A percentile compares a stretch with the other conserved stretches of the same genome.
Evolutionary conservation across 2,113 vertebrate species (phyloP).

Genomic region (Ardeotis arabs): DNA sequence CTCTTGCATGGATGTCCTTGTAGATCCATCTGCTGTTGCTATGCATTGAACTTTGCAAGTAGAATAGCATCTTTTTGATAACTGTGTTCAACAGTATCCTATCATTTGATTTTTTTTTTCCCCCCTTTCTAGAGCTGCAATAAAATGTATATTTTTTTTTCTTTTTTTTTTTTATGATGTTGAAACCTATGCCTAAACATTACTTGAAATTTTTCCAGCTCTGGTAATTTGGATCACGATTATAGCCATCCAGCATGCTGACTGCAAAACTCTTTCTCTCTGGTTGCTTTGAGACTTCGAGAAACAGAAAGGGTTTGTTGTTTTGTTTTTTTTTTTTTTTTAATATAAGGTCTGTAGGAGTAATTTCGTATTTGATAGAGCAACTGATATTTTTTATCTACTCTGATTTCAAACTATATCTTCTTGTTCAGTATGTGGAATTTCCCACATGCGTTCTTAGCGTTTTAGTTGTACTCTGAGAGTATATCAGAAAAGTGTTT

Average conservation of each 20-base stretch:
- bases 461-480: neutral
- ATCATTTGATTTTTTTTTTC: neutral
- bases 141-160: neutral
- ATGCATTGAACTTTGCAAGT: neutral
- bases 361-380: neutral
- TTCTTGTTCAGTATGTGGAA: neutral
- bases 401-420: neutral
- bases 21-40: neutral
- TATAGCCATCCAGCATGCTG: neutral
- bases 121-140: neutral
- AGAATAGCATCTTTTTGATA: neutral
- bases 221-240: neutral
- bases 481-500: neutral
- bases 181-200: neutral
- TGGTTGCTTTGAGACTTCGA: neutral
- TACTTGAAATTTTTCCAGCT: neutral
- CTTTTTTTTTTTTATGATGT: neutral
- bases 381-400: neutral
- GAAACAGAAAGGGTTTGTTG: neutral
- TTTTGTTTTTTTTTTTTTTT: neutral
- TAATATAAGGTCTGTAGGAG: neutral
- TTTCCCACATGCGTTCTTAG: neutral
- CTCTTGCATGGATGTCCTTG: neutral
- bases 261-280: neutral
- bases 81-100: neutral